These are phyloP conservation scores for Festucalex cinctus DNA, from an alignment of 2,113 vertebrate species.

Conservation along the genomic window DNA sequence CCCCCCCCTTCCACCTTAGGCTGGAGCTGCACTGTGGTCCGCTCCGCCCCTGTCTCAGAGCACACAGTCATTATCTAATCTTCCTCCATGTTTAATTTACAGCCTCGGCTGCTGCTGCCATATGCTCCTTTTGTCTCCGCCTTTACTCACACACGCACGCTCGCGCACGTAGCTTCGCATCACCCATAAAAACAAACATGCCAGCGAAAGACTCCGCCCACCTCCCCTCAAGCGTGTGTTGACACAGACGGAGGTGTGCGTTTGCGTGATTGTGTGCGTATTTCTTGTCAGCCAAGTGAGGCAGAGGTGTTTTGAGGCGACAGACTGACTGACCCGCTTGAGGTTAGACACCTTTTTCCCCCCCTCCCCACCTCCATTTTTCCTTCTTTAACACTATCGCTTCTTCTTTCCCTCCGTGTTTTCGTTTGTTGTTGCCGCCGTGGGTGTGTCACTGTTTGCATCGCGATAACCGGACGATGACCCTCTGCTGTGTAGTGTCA, in stretches of 20 bases:
- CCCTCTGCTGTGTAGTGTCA: slow-evolving; percentile 47
- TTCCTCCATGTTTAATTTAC: slow-evolving; percentile 86
- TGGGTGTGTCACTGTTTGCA: slow-evolving; percentile 12
- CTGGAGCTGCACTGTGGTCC: slow-evolving; percentile 36
- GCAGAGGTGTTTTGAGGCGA: slow-evolving; percentile 32
- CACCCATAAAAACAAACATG: slow-evolving; percentile 51
- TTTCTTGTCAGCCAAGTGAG: slow-evolving; percentile 29
- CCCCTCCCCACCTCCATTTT: background rate
- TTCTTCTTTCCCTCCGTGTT: slow-evolving; percentile 1
- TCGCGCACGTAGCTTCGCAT: slow-evolving; percentile 28
- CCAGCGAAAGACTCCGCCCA: slow-evolving; percentile 39
- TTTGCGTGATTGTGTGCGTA: slow-evolving; percentile 27
- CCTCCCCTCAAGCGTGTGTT: slow-evolving; percentile 44
- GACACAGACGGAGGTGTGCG: slow-evolving; percentile 38
- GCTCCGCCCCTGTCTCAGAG: slow-evolving; percentile 66
- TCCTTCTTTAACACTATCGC: background rate
- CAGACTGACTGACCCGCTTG: slow-evolving; percentile 42
- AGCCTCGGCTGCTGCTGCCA: slow-evolving; percentile 78
- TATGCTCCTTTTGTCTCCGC: slow-evolving; percentile 80
- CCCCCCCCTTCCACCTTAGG: background rate
- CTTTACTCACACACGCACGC: slow-evolving; percentile 30
- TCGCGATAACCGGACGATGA: slow-evolving; percentile 3
- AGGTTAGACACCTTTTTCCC: slow-evolving; percentile 47
- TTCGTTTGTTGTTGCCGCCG: slow-evolving; percentile 24
- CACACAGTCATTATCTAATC: slow-evolving; percentile 84